Evolutionary conservation across 2,113 vertebrate genomes (phyloP).

Genomic region (Dipodomys spectabilis): DNA sequence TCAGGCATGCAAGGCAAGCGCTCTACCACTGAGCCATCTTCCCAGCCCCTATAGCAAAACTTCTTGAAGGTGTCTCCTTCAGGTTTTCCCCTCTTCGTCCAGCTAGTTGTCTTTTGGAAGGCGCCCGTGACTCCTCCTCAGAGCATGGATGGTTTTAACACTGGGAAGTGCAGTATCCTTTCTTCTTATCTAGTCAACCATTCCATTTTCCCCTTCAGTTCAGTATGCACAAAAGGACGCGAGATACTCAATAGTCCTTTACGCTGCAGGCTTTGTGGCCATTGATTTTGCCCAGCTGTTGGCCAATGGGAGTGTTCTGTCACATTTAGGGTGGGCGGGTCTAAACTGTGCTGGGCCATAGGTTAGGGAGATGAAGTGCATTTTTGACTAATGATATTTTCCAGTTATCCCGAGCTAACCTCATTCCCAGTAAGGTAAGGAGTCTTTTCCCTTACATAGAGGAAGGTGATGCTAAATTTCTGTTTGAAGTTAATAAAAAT

Average conservation of each 20-base stretch:
- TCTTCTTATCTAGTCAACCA: background rate
- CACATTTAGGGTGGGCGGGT: background rate
- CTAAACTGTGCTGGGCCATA: background rate
- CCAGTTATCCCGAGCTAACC: too few relatives aligned
- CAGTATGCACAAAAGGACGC: background rate
- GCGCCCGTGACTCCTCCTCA: background rate
- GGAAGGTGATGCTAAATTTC: too few relatives aligned
- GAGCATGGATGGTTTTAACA: background rate
- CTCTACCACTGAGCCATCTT: too few relatives aligned
- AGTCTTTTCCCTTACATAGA: too few relatives aligned
- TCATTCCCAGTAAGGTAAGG: background rate
- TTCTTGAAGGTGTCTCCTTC: background rate
- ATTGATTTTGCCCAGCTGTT: background rate
- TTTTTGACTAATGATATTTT: background rate
- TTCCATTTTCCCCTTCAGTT: background rate
- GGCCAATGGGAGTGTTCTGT: too few relatives aligned
- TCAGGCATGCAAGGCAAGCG: too few relatives aligned
- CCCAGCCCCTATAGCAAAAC: background rate
- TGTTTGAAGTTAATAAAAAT: too few relatives aligned
- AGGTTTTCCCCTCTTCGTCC: background rate
- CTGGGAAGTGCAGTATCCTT: background rate
- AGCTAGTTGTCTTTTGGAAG: background rate
- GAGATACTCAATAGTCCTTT: background rate
- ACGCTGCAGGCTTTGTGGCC: background rate
- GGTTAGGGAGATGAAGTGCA: too few relatives aligned